Percentiles rank a stretch among this genome's conserved stretches.
phyloP scores from a whole-genome alignment of 2,797 vertebrate species.

The Chloroceryle inda region DNA sequence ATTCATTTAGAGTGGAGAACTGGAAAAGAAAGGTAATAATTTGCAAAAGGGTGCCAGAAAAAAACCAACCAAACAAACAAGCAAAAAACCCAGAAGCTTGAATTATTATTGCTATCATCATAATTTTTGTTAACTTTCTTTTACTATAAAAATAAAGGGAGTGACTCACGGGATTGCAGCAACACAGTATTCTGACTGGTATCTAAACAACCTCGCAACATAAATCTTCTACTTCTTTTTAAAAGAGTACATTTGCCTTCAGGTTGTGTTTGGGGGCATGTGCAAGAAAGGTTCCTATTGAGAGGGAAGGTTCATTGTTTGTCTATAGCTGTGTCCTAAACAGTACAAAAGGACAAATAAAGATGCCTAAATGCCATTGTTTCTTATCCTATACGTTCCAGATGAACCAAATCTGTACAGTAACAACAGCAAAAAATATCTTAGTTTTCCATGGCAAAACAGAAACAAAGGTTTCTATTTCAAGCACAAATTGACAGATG shows the following conservation, averaged over 20 bases:
- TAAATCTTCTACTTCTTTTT: constrained; percentile 8
- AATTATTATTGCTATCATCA: neutral
- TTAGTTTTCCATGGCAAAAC: neutral
- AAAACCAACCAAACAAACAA: no score
- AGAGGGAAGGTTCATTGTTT: neutral
- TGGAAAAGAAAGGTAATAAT: neutral
- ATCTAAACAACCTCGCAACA: neutral
- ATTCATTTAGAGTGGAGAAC: neutral
- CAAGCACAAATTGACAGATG: constrained; percentile 29
- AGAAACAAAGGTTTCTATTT: constrained; percentile 42
- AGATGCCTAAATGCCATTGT: neutral
- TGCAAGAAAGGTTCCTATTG: neutral
- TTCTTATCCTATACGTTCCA: neutral
- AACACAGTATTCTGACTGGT: neutral
- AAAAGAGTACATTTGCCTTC: constrained; percentile 25
- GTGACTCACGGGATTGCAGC: neutral
- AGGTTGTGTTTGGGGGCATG: constrained; percentile 2
- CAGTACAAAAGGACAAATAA: constrained; percentile 13
- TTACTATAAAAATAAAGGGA: neutral
- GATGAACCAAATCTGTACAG: neutral
- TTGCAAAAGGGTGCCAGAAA: neutral
- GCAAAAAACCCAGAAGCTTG: no score
- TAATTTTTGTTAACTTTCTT: neutral
- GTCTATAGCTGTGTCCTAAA: constrained; percentile 18
- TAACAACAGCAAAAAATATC: constrained; percentile 6